phyloP scores from a whole-genome alignment of 2,113 vertebrate species.

The Austrofundulus limnaeus region DNA sequence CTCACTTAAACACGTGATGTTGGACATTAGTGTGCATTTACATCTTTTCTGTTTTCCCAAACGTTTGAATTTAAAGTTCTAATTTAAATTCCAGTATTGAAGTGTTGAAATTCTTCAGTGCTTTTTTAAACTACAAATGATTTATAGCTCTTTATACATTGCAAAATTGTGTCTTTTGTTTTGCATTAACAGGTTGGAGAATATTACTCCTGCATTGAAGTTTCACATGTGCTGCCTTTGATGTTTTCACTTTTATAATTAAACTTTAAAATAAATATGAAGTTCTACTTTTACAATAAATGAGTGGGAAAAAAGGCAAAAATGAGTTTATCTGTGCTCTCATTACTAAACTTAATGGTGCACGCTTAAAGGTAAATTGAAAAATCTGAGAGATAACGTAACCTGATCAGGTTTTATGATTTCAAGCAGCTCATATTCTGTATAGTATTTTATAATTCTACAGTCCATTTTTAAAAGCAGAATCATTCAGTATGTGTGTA shows the following conservation, averaged over 20 bases:
- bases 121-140: too few species aligned
- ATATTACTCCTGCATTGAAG: not conserved
- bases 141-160: not conserved
- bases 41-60: too few species aligned
- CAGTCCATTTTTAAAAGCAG: not conserved
- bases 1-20: too few species aligned
- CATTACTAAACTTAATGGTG: slow-evolving; percentile 15
- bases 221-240: not conserved
- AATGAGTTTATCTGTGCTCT: slow-evolving; percentile 11
- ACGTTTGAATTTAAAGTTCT: not conserved
- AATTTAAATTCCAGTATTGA: too few species aligned
- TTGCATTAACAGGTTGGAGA: not conserved
- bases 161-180: not conserved
- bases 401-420: slow-evolving; percentile 2
- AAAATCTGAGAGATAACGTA: slow-evolving; percentile 1
- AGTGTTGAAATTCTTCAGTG: too few species aligned
- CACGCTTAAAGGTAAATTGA: slow-evolving; percentile 6
- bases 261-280: not conserved
- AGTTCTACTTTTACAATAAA: not conserved
- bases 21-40: too few species aligned
- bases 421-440: not conserved
- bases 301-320: slow-evolving; percentile 8
- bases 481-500: not conserved
- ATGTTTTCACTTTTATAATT: not conserved
- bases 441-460: slow-evolving; percentile 1